phyloP scores from a whole-genome alignment of 2,113 vertebrate species.

The Phalacrocorax carbo region DNA sequence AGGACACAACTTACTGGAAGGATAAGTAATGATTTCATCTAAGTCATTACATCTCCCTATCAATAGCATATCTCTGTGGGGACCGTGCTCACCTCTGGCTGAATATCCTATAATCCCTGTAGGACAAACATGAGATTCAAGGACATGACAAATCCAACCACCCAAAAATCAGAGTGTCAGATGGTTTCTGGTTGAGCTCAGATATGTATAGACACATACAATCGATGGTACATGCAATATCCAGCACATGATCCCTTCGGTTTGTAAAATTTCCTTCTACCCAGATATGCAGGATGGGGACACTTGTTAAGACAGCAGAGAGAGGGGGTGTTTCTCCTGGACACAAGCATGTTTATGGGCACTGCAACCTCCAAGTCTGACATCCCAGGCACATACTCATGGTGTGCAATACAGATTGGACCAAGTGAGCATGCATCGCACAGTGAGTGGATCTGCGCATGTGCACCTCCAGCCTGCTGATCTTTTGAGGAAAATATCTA shows the following conservation, averaged over 20 bases:
- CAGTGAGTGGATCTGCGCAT: not conserved
- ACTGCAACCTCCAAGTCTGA: fast-evolving
- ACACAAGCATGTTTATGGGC: not conserved
- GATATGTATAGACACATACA: not conserved
- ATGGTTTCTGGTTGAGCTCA: not conserved
- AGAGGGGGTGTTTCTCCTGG: not conserved
- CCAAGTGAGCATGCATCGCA: not conserved
- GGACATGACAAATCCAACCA: not conserved
- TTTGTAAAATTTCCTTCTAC: not conserved
- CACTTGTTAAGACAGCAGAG: not conserved
- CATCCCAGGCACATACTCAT: not conserved
- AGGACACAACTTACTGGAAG: slow-evolving; percentile 12
- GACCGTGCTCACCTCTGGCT: not conserved
- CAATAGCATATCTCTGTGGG: not conserved
- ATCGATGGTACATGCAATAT: not conserved
- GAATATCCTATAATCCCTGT: not conserved
- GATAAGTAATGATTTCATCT: slow-evolving; percentile 21
- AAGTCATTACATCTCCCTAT: slow-evolving; percentile 2
- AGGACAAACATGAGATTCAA: not conserved
- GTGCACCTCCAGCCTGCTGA: not conserved
- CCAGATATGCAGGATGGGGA: not conserved
- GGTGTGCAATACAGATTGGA: fast-evolving
- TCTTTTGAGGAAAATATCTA: not conserved
- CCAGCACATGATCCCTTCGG: not conserved
- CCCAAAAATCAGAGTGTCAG: not conserved